Evolutionary conservation across 2,888 invertebrate genomes (phyloP), one percentile per base, ranked within the genome.

Genomic region (Drosophila rellima): DNA sequence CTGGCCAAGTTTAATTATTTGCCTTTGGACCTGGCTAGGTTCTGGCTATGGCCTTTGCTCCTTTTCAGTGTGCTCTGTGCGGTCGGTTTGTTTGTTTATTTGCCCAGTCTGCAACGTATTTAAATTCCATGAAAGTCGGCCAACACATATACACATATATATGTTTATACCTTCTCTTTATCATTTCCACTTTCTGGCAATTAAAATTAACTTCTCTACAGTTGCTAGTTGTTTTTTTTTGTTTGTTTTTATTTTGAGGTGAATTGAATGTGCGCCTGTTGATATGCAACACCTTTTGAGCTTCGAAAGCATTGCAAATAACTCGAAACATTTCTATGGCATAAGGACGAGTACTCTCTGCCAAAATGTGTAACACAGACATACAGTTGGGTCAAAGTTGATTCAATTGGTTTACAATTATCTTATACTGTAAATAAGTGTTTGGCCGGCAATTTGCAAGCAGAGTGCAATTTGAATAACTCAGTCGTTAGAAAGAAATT

Each of bases 1-100:
- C 64, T 70, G 70, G 65, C 70, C 78, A 76, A 72, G 73, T 78
- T 89, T 80, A 89, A 90, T 88, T 88, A 90, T 80, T 80, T 86
- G 86, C 80, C n/a, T n/a, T 65, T 68, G 55, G 51, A 61, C 40
- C 55, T 44, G 40, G 55, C 37, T 17, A 26, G 42, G n/a, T 56
- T 40, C 45, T 71, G 29, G 18, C 62, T 51, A 50, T 51, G 59
- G 40, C 44, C 50, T 55, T 60, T 64, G 47, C 56, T 47, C 47
- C 64, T 50, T 56, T 68, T 48, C 56, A 47, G 42, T 50, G 17
- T 35, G 31, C 40, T 47, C 33, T 15, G 51, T 52, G 47, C 50
- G 61, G 63, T 54, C 65, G 63, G 56, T 42, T 18, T 29, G 35
- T 10, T 39, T 66, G 47, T 42, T 29, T 54, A 48, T 60, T 65